Percentiles rank a stretch among this genome's conserved stretches.
Conservation (phyloP, 2,797 vertebrate genomes). For the Nannoperca australis region DNA sequence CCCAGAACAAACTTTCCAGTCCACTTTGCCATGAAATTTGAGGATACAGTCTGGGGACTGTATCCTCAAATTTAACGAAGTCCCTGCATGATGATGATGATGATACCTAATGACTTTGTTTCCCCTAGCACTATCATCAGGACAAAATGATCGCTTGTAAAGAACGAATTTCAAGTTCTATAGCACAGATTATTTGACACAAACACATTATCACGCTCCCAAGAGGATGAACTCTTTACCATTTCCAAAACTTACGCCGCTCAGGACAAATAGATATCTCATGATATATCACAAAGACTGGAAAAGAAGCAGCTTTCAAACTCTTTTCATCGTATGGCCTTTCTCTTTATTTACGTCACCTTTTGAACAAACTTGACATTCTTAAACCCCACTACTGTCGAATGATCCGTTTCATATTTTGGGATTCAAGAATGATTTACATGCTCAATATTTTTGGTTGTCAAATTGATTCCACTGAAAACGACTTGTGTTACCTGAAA, state of each 20-base stretch:
- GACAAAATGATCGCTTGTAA: neutral
- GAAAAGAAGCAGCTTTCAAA: neutral
- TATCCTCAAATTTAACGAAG: too few species aligned
- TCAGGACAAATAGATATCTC: neutral
- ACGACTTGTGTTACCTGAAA: neutral
- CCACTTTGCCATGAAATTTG: accelerated
- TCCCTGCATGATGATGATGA: too few species aligned
- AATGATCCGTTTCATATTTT: neutral
- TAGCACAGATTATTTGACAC: neutral
- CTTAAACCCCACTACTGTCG: neutral
- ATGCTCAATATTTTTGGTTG: too few species aligned
- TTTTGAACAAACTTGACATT: neutral
- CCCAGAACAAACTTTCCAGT: neutral
- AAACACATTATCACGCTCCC: neutral
- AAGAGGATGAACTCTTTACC: neutral
- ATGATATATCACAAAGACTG: neutral
- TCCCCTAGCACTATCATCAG: neutral
- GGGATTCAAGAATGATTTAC: neutral
- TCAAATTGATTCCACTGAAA: neutral
- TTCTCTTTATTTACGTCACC: neutral
- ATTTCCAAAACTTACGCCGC: neutral
- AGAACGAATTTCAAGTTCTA: neutral
- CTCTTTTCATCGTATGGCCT: neutral
- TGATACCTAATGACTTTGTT: neutral
- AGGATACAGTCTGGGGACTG: neutral